Conservation (phyloP, 2,797 vertebrate genomes). For the Cossypha heuglini region DNA sequence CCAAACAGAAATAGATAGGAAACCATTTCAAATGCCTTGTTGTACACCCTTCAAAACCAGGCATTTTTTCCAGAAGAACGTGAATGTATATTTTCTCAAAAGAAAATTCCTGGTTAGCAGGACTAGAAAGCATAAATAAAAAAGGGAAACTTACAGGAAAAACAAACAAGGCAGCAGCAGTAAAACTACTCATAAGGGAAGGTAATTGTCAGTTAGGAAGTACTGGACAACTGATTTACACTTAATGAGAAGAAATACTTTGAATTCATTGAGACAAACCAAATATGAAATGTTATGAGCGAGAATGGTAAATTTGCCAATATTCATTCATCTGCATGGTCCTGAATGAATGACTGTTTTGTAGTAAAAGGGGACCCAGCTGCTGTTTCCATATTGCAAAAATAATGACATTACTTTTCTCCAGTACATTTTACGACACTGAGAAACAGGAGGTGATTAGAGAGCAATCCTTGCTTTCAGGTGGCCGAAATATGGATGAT, state of each 20-base stretch:
- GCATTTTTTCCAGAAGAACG: background rate
- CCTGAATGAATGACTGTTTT: background rate
- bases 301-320: background rate
- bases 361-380: background rate
- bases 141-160: background rate
- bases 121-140: background rate
- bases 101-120: background rate
- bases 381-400: background rate
- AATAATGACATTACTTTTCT: background rate
- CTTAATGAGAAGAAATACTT: background rate
- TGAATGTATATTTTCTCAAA: background rate
- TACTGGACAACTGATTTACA: background rate
- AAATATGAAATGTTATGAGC: background rate
- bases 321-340: background rate
- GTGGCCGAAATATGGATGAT: background rate
- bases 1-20: background rate
- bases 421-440: background rate
- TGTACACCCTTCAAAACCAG: background rate
- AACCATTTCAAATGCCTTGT: background rate
- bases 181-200: background rate
- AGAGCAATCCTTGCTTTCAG: background rate
- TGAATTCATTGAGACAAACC: background rate
- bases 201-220: background rate
- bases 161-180: background rate
- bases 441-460: background rate